Evolutionary conservation across 1,140 invertebrate species (phyloP), one percentile per base, ranked within the genome.

Genomic region (Diorhabda sublineata): DNA sequence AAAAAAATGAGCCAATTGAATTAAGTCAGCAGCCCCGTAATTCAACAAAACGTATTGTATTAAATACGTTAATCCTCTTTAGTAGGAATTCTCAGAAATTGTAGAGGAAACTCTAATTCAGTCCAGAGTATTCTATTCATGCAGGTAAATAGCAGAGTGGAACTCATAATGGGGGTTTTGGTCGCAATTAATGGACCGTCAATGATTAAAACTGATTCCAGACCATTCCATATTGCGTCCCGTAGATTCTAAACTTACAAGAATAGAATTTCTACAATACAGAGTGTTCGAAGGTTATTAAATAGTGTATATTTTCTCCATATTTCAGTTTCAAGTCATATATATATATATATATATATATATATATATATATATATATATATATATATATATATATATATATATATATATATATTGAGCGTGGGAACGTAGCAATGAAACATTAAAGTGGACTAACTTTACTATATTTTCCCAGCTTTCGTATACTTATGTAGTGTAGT

Each of bases 181-280:
- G 63, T 61, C 57, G 64, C 69, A 66, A 69, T 69, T 69, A 69
- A 69, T 69, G 69, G 64, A 58, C 52, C 69, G 69, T 66, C 59
- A 58, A 69, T 69, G 69, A 69, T 69, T 69, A 69, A 69, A 69
- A 69, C 63, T 64, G 69, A 66, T 69, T 66, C 69, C 57, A 66
- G 64, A 62, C 11, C 11, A 61, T 43, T 61, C n/a, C 59, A 42
- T 61, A 61, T 42, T 61, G 59, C 59, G 42, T 41, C 4, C 26
- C 11, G 59, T 61, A 8, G 42, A 43, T 8, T 42, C 57, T 58
- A 9, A 58, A 58, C 26, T 26, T 26, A 26, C 26, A 26, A 26
- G 26, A 26, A 26, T 26, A 26, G 26, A 26, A 26, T 26, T 26
- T 26, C 26, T 2, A 26, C 26, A 26, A 26, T 26, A 26, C 26